These are phyloP conservation scores for Stomatorhinus ivindoensis DNA, from an alignment of 2,113 vertebrate species.

Conservation along the genomic window DNA sequence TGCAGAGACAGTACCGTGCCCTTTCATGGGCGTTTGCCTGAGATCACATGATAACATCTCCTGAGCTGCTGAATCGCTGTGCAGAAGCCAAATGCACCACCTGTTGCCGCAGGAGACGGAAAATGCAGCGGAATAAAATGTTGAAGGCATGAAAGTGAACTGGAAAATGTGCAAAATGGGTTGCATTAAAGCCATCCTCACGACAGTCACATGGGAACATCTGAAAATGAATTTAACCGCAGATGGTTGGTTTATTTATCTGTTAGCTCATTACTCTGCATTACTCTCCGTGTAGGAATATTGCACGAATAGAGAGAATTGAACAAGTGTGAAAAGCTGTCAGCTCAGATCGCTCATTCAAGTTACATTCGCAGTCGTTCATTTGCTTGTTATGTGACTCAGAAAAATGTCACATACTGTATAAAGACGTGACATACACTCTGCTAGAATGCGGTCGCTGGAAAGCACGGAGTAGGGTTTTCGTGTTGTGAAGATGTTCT, in stretches of 20 bases:
- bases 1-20: not conserved
- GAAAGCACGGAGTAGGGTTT: not conserved
- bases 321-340: not conserved
- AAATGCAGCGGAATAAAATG: not conserved
- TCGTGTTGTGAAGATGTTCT: not conserved
- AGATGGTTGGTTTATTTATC: not conserved
- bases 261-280: not conserved
- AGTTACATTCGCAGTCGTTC: not conserved
- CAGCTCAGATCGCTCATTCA: not conserved
- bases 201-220: not conserved
- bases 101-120: not conserved
- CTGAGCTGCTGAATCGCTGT: not conserved
- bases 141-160: not conserved
- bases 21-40: not conserved
- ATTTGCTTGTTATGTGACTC: not conserved
- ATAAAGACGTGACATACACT: not conserved
- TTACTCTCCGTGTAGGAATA: not conserved
- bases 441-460: not conserved
- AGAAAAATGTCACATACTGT: not conserved
- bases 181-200: not conserved
- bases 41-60: not conserved
- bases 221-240: not conserved
- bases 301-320: not conserved
- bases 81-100: not conserved
- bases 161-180: not conserved